These are phyloP conservation scores for Catocala nupta DNA, from an alignment of 2,888 invertebrate genomes.

Conservation along the genomic window DNA sequence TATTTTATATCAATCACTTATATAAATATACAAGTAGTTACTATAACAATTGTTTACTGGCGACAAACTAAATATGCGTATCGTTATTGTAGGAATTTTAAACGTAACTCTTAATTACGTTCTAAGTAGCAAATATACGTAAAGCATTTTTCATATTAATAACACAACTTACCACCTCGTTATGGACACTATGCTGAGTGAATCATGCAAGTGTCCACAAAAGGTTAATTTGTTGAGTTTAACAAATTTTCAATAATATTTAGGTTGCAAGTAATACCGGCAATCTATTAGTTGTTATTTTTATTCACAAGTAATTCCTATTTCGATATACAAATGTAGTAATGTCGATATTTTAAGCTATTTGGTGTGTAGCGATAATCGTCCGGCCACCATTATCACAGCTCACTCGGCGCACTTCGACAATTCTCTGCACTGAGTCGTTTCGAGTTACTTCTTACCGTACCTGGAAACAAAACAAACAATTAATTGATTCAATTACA, in stretches of 20 bases:
- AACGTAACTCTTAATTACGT: too few relatives aligned
- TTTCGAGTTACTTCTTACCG: conserved; percentile 47
- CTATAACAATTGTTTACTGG: conserved; percentile 26
- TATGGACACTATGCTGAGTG: too few relatives aligned
- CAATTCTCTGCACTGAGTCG: conserved; percentile 36
- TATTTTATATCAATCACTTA: conserved; percentile 33
- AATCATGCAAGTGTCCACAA: too few relatives aligned
- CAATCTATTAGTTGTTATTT: too few relatives aligned
- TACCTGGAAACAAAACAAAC: conserved; percentile 33
- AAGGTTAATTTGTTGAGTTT: too few relatives aligned
- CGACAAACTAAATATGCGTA: conserved; percentile 13
- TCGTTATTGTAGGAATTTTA: neutral
- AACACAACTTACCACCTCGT: too few relatives aligned
- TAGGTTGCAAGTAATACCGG: too few relatives aligned
- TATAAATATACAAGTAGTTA: conserved; percentile 29
- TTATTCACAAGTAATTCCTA: neutral
- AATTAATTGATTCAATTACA: neutral
- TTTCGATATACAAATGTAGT: conserved; percentile 12
- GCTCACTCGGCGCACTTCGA: conserved; percentile 51
- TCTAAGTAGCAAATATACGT: neutral
- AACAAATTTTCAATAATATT: too few relatives aligned
- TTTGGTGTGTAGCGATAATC: conserved; percentile 54
- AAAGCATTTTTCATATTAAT: neutral
- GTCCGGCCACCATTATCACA: conserved; percentile 51
- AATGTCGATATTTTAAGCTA: conserved; percentile 33